Evolutionary conservation across 23 tunicate genomes (phyloP).

Genomic region (Clavelina lepadiformis): DNA sequence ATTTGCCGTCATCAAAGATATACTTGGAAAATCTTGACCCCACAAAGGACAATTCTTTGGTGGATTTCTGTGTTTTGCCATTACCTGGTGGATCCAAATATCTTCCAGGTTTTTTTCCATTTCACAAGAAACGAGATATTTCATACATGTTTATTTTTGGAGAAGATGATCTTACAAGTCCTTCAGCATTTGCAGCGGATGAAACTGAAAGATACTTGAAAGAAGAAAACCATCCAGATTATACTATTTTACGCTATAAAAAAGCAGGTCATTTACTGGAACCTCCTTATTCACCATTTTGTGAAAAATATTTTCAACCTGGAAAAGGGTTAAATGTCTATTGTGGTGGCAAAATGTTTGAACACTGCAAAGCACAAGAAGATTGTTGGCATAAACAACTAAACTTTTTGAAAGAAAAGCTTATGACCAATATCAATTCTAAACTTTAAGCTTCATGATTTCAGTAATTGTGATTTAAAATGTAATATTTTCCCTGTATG

Average conservation of each 20-base stretch:
- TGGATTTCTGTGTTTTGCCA: not conserved
- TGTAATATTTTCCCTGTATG: too few relatives aligned
- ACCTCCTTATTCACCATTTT: conserved; percentile 26
- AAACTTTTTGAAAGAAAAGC: conserved; percentile 25
- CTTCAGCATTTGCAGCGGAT: conserved; percentile 7
- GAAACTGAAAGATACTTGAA: conserved; percentile 24
- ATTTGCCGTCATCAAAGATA: conserved; percentile 2
- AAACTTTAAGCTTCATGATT: too few relatives aligned
- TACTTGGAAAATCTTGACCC: too few relatives aligned
- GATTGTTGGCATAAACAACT: conserved; percentile 54
- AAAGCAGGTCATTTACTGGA: conserved; percentile 56
- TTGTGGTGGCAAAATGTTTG: conserved; percentile 51
- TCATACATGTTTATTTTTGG: conserved; percentile 44
- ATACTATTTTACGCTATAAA: conserved; percentile 25
- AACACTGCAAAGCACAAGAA: conserved; percentile 72
- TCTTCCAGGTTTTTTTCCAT: not conserved
- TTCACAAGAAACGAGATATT: conserved; percentile 26
- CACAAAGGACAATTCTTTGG: not conserved
- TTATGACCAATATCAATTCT: too few relatives aligned
- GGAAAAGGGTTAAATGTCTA: not conserved
- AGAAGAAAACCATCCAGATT: conserved; percentile 27
- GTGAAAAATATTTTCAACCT: conserved; percentile 2
- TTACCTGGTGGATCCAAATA: not conserved
- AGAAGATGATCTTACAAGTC: conserved; percentile 10
- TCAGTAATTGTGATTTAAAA: too few relatives aligned